Base-by-base conservation (phyloP, 2,113 vertebrate species). In the Diadophis punctatus region DNA sequence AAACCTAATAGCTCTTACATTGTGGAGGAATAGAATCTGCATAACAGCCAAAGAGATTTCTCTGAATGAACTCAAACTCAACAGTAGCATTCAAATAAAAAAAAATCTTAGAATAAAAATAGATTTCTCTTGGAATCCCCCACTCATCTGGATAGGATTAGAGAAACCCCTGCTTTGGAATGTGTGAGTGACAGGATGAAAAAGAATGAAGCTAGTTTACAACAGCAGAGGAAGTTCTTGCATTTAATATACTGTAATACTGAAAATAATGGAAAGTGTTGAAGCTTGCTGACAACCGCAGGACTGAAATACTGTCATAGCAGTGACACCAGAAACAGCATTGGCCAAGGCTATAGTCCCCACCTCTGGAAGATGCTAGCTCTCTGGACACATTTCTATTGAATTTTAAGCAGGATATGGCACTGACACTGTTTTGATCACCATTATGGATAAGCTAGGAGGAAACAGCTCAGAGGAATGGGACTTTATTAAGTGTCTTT, bases 81-180 rank as follows among this genome's bases (percentile, higher is more conserved):
- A 96, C 97, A 96, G 96, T 96, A 97, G 97, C 96, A 58, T 91
- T 95, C 43, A 96, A 91, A 90, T 94, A 95, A 91, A 43, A 95
- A 93, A 80, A 95, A 96, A 93, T n/a, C 88, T 96, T 30, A 34
- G 90, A 89, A 91, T 93, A 89, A 93, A 95, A 96, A 93, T 92
- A 96, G 94, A 96, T 95, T 95, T n/a, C 52, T 94, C 93, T 96
- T 95, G 96, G 95, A 97, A 97, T 96, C 96, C 96, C 92, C 92
- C 95, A 91, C 91, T 96, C 97, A 96, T 96, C 95, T 97, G 97
- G 96, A 96, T 96, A 96, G 94, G 95, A 97, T 97, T 97, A 97
- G 92, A 94, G 93, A 92, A 96, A 93, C 0, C 0, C 51, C 96
- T 92, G 93, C 92, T 93, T 95, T 95, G 86, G 94, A 91, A 93